phyloP scores from a whole-genome alignment of 2,113 vertebrate species.

The Otolemur garnettii region DNA sequence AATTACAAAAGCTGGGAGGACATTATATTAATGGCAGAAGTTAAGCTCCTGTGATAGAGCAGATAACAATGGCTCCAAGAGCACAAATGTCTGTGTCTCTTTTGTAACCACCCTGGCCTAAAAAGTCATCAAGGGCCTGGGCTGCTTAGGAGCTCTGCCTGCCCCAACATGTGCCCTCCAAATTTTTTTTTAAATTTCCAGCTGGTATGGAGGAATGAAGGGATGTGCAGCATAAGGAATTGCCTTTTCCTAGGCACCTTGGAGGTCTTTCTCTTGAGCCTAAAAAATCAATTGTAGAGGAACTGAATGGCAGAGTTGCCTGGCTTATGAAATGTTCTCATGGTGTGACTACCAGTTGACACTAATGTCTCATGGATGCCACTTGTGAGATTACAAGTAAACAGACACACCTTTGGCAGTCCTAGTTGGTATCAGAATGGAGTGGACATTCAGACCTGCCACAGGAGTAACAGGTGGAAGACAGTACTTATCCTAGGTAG shows the following conservation, averaged over 20 bases:
- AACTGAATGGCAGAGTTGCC: not conserved
- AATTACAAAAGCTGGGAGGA: not conserved
- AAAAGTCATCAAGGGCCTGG: not conserved
- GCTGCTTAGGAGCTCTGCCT: not conserved
- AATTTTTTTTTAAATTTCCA: not conserved
- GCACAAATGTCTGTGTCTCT: not conserved
- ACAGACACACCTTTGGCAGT: no score
- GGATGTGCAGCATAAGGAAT: not conserved
- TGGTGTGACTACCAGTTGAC: not conserved
- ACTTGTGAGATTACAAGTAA: not conserved
- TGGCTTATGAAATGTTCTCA: not conserved
- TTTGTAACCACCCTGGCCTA: not conserved
- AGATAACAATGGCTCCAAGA: not conserved
- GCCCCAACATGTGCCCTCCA: not conserved
- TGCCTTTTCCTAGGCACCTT: not conserved
- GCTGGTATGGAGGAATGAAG: not conserved
- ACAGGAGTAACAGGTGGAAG: not conserved
- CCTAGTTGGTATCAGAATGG: fast-evolving
- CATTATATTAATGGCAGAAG: not conserved
- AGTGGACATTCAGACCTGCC: not conserved
- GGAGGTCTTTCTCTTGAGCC: not conserved
- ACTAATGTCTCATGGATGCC: not conserved
- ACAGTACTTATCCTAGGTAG: not conserved
- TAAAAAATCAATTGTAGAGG: not conserved
- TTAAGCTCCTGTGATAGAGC: not conserved